These are phyloP conservation scores for Allygus modestus DNA, from an alignment of 2,888 invertebrate genomes.

Conservation along the genomic window DNA sequence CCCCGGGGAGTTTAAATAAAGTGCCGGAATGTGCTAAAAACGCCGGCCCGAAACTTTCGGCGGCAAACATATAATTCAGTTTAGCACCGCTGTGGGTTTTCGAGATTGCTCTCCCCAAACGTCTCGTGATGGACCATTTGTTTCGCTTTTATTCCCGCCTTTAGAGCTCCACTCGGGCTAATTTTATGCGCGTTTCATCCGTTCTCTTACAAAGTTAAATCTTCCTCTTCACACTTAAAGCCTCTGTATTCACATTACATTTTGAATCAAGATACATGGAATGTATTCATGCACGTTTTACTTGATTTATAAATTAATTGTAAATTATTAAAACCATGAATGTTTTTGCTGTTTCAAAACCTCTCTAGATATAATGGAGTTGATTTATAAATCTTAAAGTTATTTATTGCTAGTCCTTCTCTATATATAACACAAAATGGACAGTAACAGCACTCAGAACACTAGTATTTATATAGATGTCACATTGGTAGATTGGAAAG, in stretches of 20 bases:
- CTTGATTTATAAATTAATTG: too few species aligned
- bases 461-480: too few species aligned
- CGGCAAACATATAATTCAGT: constrained; percentile 51
- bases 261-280: too few species aligned
- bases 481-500: too few species aligned
- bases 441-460: too few species aligned
- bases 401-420: too few species aligned
- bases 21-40: constrained; percentile 46
- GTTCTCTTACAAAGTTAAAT: constrained; percentile 24
- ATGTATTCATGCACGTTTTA: background rate
- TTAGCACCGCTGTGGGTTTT: constrained; percentile 48
- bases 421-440: too few species aligned
- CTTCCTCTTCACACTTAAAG: background rate
- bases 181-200: constrained; percentile 39
- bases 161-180: constrained; percentile 40
- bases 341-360: too few species aligned
- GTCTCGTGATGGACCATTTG: constrained; percentile 41
- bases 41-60: constrained; percentile 38
- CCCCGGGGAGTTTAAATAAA: constrained; percentile 48
- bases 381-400: too few species aligned
- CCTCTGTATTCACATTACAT: background rate
- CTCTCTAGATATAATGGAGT: too few species aligned
- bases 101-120: constrained; percentile 27
- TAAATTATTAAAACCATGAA: too few species aligned
- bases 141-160: constrained; percentile 44